A percentile compares a stretch with the other conserved stretches of the same genome.
Conservation (phyloP, 2,888 invertebrate species). For the Caenorhabditis sp. region DNA sequence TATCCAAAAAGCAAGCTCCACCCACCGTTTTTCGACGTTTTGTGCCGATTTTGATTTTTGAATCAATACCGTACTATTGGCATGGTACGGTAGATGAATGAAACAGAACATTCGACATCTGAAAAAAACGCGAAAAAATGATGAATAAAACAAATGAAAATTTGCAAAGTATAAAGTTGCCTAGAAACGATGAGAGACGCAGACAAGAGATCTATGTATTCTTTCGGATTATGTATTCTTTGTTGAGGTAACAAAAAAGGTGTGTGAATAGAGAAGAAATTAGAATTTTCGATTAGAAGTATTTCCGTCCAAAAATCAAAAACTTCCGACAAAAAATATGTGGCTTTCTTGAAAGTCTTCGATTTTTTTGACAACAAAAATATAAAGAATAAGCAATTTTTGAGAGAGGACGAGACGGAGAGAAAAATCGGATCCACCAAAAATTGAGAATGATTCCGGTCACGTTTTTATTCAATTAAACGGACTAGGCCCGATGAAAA, state of each 20-base stretch:
- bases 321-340: no score
- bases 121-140: neutral
- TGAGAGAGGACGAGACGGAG: no score
- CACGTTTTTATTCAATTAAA: no score
- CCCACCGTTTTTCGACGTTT: conserved; percentile 6
- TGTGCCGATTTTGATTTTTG: neutral
- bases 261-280: no score
- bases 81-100: conserved; percentile 34
- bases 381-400: no score
- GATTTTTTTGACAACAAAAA: no score
- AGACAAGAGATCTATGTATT: neutral
- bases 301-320: no score
- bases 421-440: no score
- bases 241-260: neutral
- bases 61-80: conserved; percentile 31
- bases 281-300: no score
- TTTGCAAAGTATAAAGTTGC: neutral
- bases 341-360: no score
- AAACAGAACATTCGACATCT: conserved; percentile 34
- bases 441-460: no score
- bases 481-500: no score
- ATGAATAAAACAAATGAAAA: neutral
- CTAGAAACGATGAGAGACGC: conserved; percentile 1
- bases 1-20: neutral
- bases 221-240: neutral